Evolutionary conservation across 2,797 vertebrate genomes (phyloP), one percentile per base, ranked within the genome.

Genomic region (Trachops cirrhosus): DNA sequence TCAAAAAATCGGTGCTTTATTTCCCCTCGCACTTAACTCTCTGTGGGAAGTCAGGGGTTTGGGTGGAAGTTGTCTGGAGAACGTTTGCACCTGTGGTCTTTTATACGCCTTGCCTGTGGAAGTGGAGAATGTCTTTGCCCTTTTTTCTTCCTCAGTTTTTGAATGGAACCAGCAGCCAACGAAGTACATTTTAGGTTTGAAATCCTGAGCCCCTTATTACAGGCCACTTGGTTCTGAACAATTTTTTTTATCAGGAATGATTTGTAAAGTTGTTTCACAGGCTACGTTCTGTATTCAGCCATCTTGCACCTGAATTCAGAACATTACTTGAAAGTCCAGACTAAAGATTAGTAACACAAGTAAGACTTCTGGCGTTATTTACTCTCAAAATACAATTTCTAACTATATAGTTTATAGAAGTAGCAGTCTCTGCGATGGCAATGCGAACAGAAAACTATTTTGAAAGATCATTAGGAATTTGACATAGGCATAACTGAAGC

Each of bases 251-350:
- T 41, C 82, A 74, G 50, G n/a, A 89, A 89, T 84, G n/a, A 64
- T 77, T 96, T 77, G 75, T 74, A 77, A 90, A 37, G 74, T 91
- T 89, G 6, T 71, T 93, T 86, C 41, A 75, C 64, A 83, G 24
- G 37, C 32, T 41, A 64, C 24, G 29, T 39, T 94, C 57, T 91
- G 32, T 44, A 83, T 74, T 94, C 54, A 79, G 59, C 46, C 87
- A 8, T 85, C 94, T 85, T 86, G 79, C n/a, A 50, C 15, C 9
- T 41, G 34, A 91, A 41, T 46, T 95, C 18, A 67, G 37, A 95
- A 94, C 14, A 67, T 94, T 86, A 39, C 52, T 80, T 83, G 46
- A 54, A 96, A 89, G 29, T 94, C 92, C 74, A 89, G 34, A 74
- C 48, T 64, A 34, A 91, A 95, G 16, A 64, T 93, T 64, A 83